Conservation (phyloP, 2,113 vertebrate genomes). For the Anser cygnoides region DNA sequence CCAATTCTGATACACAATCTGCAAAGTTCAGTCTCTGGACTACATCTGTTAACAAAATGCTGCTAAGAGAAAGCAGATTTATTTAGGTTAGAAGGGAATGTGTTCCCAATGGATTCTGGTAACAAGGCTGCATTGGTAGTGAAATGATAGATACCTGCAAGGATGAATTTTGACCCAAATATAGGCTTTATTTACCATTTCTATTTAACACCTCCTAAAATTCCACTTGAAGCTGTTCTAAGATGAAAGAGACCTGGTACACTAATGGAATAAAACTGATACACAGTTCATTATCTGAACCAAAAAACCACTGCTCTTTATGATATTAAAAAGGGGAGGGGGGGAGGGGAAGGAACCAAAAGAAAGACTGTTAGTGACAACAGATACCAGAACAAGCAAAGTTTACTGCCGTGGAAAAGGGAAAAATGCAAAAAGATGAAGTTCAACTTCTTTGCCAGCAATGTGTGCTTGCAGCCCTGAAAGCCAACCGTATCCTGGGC, state of each 20-base stretch:
- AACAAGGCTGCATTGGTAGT: background rate
- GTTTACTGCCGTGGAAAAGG: background rate
- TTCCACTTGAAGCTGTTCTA: background rate
- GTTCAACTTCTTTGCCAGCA: background rate
- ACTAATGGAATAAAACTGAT: background rate
- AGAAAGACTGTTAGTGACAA: background rate
- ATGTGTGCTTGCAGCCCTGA: too few species aligned
- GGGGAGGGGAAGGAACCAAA: background rate
- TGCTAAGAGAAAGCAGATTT: conserved; percentile 48
- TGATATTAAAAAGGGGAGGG: background rate
- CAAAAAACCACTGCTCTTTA: background rate
- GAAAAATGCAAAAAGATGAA: background rate
- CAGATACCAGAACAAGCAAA: background rate
- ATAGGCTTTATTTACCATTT: conserved; percentile 1
- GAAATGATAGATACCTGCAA: background rate
- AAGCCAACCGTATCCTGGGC: too few species aligned
- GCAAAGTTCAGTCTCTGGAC: background rate
- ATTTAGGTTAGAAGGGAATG: background rate
- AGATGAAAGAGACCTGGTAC: background rate
- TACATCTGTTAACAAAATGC: conserved; percentile 36
- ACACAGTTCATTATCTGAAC: background rate
- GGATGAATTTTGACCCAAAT: background rate
- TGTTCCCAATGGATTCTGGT: background rate
- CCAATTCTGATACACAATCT: background rate
- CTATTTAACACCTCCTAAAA: background rate